A percentile compares a stretch with the other conserved stretches of the same genome.
phyloP scores from a whole-genome alignment of 2,797 vertebrate species.

The Sebastes trivittatus region DNA sequence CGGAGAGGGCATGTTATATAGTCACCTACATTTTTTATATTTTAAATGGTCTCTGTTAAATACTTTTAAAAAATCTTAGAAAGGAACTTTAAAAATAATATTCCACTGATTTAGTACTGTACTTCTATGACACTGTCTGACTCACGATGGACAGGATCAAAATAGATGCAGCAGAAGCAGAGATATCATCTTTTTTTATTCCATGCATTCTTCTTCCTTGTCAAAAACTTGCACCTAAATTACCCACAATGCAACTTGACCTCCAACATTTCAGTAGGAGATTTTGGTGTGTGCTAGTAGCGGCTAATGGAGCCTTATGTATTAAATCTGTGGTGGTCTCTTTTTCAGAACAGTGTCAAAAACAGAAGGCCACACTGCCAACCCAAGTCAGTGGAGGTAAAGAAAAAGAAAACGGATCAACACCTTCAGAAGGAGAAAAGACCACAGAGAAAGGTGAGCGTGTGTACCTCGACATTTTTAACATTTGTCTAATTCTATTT shows the following conservation, averaged over 20 bases:
- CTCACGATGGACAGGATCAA: neutral
- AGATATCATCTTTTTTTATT: neutral
- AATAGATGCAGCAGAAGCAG: neutral
- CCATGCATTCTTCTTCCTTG: neutral
- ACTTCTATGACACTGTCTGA: neutral
- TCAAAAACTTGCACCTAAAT: neutral
- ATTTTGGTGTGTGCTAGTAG: neutral
- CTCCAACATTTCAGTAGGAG: neutral
- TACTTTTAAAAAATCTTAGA: too few species aligned
- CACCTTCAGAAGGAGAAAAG: slow-evolving; percentile 15
- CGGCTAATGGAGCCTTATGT: neutral
- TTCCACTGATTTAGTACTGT: too few species aligned
- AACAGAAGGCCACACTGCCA: neutral
- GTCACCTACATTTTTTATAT: too few species aligned
- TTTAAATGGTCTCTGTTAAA: too few species aligned
- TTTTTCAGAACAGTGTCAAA: slow-evolving; percentile 39
- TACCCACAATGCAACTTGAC: neutral
- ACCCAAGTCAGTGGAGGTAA: neutral
- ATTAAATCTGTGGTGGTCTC: neutral
- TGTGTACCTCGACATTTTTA: neutral
- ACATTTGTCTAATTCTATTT: neutral
- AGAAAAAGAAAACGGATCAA: slow-evolving; percentile 1
- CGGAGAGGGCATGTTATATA: too few species aligned
- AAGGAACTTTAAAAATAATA: too few species aligned
- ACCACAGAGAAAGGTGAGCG: slow-evolving; percentile 42